Evolutionary conservation across 2,113 vertebrate species (phyloP), one percentile per base, ranked within the genome.

Genomic region (Tenrec ecaudatus): DNA sequence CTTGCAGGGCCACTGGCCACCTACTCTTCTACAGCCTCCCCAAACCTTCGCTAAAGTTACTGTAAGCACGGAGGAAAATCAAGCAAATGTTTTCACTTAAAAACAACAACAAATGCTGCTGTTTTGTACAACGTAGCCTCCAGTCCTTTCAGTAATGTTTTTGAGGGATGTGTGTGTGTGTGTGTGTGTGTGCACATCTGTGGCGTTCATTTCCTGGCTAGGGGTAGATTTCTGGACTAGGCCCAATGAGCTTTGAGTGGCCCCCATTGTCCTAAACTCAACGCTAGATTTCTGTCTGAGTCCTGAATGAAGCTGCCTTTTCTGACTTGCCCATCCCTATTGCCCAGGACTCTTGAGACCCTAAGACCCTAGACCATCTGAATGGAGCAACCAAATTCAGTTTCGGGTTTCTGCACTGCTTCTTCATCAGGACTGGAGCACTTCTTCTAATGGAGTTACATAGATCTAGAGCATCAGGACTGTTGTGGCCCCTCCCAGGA

Each of bases 71-170:
- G 85, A 95, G 88, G 91, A 95, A 82, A 89, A 92, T 83, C 93
- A 96, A 96, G 71, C 89, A 94, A 93, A 92, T 90, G 79, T 86
- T 95, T 97, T 95, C 95, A 95, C 92, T 83, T 64, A 10, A 36
- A 85, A 90, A 94, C 20, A 64, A 66, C 92, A 91, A 78, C 93
- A 85, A 76, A 73, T 91, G 47, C 95, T 97, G 97, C 93, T 95
- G 43, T 96, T 97, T 94, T 97, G 79, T 97, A 96, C 97, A 97
- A 97, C 79, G 96, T 91, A 93, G 1, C 92, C 94, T n/a, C 57
- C 60, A 90, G 86, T 82, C 93, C 92, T 73, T 31, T 92, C 1
- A 57, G 15, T 96, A 90, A 97, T 94, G 73, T 36, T 92, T 36
- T 90, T 97, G 96, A 96, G 93, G 47, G 12, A 53, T 97, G 22